Base-by-base conservation (phyloP, 2,113 vertebrate species). In the Neoarius graeffei region DNA sequence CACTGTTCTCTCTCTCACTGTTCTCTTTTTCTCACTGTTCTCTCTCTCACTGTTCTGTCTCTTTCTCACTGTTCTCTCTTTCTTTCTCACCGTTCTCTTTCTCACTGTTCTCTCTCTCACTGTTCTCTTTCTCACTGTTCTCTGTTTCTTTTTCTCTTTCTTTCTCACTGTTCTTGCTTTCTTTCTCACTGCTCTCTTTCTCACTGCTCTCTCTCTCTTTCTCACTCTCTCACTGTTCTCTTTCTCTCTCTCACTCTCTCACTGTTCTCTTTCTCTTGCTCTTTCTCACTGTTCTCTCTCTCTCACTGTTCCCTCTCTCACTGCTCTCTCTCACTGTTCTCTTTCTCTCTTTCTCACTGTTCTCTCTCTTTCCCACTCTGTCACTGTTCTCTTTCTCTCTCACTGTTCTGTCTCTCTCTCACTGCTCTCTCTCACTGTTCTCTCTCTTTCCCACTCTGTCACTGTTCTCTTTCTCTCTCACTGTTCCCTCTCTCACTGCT, bases 371-470 rank as follows among this genome's bases (percentile, higher is more conserved):
- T n/a, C n/a, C n/a, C n/a, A n/a, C n/a, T n/a, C n/a, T n/a, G n/a
- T n/a, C 30, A 48, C 81, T 54, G 27, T 20, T 10, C 56, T 64
- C 57, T 7, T 85, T 64, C 71, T 7, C 35, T 64, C 71, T 7
- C 35, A 14, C 27, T 13, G 19, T 60, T 30, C n/a, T n/a, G n/a
- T n/a, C n/a, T 69, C n/a, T 11, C 50, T 69, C 54, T n/a, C 79
- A 67, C 91, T 80, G 30, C 91, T 86, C 79, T 87, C 87, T 14
- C 59, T 19, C 62, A 52, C 52, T 62, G 8, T 27, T 4, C 35
- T n/a, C 17, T 59, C 57, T 57, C 10, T 15, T n/a, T n/a, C 67
- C 19, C 11, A 57, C n/a, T 52, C 35, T 25, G 30, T 54, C 81
- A 10, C 83, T 83, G 62, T 59, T 19, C 35, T n/a, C 9, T 30